These are phyloP conservation scores for Pica pica DNA, from an alignment of 2,113 vertebrate species.

Conservation along the genomic window DNA sequence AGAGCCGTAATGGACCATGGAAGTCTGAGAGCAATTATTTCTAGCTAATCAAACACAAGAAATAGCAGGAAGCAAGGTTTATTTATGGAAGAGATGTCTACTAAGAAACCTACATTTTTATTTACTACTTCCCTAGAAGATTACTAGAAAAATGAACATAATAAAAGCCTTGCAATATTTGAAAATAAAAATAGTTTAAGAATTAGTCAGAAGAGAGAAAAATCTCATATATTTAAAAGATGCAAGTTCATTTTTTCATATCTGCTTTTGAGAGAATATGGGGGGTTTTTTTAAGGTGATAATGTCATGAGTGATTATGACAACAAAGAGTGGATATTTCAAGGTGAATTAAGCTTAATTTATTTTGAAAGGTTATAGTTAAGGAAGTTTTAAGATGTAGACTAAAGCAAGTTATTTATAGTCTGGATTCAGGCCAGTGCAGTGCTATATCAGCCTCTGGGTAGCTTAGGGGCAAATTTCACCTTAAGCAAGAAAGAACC, in stretches of 20 bases:
- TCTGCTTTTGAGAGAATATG: not conserved
- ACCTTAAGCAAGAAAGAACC: not conserved
- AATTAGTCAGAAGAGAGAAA: not conserved
- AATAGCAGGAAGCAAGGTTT: slow-evolving; percentile 11
- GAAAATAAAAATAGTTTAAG: not conserved
- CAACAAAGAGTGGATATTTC: not conserved
- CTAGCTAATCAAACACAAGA: slow-evolving; percentile 4
- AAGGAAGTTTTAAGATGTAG: not conserved
- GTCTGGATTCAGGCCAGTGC: not conserved
- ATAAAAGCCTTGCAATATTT: not conserved
- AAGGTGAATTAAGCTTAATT: not conserved
- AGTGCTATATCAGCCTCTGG: not conserved
- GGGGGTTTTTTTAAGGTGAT: not conserved
- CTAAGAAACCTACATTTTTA: slow-evolving; percentile 2
- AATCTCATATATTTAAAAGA: not conserved
- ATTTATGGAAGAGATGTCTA: not conserved
- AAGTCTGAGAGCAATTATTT: slow-evolving; percentile 47
- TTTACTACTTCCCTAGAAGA: not conserved
- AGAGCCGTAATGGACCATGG: not conserved
- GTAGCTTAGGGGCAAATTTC: not conserved
- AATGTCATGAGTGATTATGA: not conserved
- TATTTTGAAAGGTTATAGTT: not conserved
- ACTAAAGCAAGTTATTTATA: not conserved
- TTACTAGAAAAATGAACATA: not conserved
- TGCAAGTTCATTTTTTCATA: not conserved